Evolutionary conservation across 2,113 vertebrate species (phyloP).

Genomic region (Chaenocephalus aceratus): DNA sequence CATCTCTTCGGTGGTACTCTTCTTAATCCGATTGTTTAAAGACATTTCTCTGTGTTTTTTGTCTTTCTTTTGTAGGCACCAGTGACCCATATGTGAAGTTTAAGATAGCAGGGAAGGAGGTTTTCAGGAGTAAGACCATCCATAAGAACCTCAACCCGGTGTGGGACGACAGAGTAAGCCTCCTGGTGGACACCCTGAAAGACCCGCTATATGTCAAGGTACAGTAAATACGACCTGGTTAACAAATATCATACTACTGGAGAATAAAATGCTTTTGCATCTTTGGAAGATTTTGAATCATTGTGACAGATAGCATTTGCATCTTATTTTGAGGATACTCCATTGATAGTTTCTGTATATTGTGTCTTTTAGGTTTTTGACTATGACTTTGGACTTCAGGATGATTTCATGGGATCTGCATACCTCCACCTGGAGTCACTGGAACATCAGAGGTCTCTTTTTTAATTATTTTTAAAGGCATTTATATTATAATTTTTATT

Average conservation of each 20-base stretch:
- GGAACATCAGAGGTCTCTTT: slow-evolving; percentile 90
- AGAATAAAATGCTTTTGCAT: too few species aligned
- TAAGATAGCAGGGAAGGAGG: slow-evolving; percentile 96
- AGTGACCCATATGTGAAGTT: slow-evolving; percentile 99
- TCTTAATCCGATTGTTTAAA: neutral
- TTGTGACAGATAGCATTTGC: neutral
- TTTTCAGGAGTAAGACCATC: slow-evolving; percentile 97
- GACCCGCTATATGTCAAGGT: slow-evolving; percentile 97
- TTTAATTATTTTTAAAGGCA: neutral
- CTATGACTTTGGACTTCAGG: slow-evolving; percentile 98
- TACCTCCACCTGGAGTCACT: slow-evolving; percentile 92
- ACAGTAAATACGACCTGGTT: slow-evolving; percentile 36
- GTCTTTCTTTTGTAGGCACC: slow-evolving; percentile 84
- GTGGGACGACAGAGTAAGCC: slow-evolving; percentile 92
- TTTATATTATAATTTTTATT: neutral
- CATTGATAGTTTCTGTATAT: slow-evolving; percentile 12
- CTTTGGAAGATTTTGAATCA: too few species aligned
- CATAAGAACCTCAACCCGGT: slow-evolving; percentile 97
- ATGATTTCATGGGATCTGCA: slow-evolving; percentile 98
- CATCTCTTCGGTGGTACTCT: neutral
- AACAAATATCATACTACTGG: neutral
- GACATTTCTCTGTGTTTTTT: neutral
- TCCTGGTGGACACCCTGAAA: slow-evolving; percentile 89
- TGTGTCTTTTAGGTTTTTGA: slow-evolving; percentile 91
- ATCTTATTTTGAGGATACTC: neutral